phyloP scores from a whole-genome alignment of 2,888 invertebrate species.

The Leptodirus hochenwartii region DNA sequence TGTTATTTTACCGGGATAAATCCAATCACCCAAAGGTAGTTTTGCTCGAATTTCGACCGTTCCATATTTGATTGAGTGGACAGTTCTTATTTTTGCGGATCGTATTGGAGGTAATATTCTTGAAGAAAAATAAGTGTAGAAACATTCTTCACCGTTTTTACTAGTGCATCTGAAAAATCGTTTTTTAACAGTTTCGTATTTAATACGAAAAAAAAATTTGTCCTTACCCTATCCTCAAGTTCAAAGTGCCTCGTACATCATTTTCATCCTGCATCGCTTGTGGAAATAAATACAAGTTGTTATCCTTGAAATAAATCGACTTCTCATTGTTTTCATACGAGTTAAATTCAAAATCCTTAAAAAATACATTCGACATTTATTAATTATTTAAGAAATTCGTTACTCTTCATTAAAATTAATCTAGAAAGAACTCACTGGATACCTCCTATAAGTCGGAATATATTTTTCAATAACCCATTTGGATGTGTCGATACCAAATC shows the following conservation, averaged over 20 bases:
- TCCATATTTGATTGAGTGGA: slow-evolving; percentile 29
- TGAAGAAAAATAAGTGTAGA: slow-evolving; percentile 18
- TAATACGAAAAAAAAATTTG: slow-evolving; percentile 1
- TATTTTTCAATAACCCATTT: no score
- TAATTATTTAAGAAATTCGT: no score
- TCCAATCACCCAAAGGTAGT: slow-evolving; percentile 35
- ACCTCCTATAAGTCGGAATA: no score
- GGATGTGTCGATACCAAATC: no score
- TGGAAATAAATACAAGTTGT: no score
- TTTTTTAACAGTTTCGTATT: slow-evolving; percentile 3
- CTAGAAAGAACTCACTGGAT: no score
- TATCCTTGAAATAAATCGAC: no score
- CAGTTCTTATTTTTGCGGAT: slow-evolving; percentile 29
- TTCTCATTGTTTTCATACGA: no score
- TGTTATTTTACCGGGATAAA: slow-evolving; percentile 29
- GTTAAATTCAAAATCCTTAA: no score
- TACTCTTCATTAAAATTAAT: no score
- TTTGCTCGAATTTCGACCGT: slow-evolving; percentile 32
- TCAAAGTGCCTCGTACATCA: slow-evolving; percentile 11
- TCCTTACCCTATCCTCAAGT: not conserved
- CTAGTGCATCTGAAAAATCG: slow-evolving; percentile 25
- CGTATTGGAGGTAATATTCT: slow-evolving; percentile 29
- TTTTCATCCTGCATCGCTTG: no score
- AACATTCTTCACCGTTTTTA: slow-evolving; percentile 18
- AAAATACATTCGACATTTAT: no score